Evolutionary conservation across 2,797 vertebrate species (phyloP), one percentile per base, ranked within the genome.

Genomic region (Acipenser ruthenus): DNA sequence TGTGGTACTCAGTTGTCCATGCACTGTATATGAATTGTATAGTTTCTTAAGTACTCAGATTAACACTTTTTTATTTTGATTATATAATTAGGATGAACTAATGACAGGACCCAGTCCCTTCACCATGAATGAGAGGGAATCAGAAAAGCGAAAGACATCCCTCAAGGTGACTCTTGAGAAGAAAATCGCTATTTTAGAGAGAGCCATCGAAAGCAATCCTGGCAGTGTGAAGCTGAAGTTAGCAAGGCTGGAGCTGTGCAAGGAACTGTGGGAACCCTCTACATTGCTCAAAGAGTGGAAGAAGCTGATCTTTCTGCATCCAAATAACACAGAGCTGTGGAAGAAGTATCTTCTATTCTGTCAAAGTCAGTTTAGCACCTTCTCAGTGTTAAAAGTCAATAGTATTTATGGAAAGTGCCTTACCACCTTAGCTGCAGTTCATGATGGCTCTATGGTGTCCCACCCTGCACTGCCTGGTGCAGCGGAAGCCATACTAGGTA

Each of bases 361-460:
- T 64, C 95, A 97, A 83, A 93, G 94, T 75, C 94, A 98, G 80
- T 98, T 96, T 81, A 96, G 93, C 78, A 94, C 90, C 53, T 98
- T 98, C 71, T 87, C 91, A 0, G 83, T 97, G 70, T 88, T 94
- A 4, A 96, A 92, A 79, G 90, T 98, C 66, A 93, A 89, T 70
- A 69, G 75, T 10, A 85, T 93, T 0, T 98, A 95, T 0, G 93
- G 96, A 47, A 99, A 97, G 74, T 96, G 95, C 82, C 83, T 99
- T 69, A 94, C 90, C 73, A 97, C 92, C 0, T 74, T 99, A 77
- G 89, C 93, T 12, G 92, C 93, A 0, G 93, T 97, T 2, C 86
- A 81, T 37, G 96, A 99, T 0, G 94, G 95, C 71, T 94, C 89
- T 80, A 94, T 98, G 89, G 75, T 93, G 1, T 99, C 96, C 3